Percentiles rank a stretch among this genome's conserved stretches.
Conservation (phyloP, 1,140 invertebrate species). For the Elymnias hypermnestra region DNA sequence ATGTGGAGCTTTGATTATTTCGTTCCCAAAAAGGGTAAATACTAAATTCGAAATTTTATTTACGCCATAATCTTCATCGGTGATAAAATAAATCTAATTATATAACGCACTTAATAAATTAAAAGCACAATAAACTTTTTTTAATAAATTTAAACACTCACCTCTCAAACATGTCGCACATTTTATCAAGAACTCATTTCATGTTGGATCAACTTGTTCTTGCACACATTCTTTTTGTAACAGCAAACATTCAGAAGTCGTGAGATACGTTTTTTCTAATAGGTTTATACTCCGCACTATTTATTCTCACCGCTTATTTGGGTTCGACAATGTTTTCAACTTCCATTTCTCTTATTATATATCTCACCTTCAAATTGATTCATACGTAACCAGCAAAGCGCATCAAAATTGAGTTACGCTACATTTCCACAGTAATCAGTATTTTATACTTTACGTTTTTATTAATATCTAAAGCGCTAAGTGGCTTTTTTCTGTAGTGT, state of each 20-base stretch:
- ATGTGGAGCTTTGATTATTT: background rate
- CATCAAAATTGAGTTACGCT: conserved; percentile 7
- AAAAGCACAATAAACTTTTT: background rate
- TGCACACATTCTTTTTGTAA: conserved; percentile 31
- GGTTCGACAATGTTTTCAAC: conserved; percentile 19
- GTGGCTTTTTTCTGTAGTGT: too few species aligned
- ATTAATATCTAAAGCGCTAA: conserved; percentile 42
- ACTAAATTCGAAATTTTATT: background rate
- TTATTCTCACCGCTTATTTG: conserved; percentile 5
- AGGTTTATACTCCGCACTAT: conserved; percentile 36
- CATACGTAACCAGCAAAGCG: conserved; percentile 22
- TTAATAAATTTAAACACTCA: background rate
- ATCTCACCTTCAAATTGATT: conserved; percentile 2
- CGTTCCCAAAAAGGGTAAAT: background rate
- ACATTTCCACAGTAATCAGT: too few species aligned
- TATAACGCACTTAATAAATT: background rate
- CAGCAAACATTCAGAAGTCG: conserved; percentile 46
- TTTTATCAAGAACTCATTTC: conserved; percentile 16
- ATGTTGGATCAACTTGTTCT: conserved; percentile 11
- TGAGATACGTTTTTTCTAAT: conserved; percentile 50
- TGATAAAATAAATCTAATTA: background rate
- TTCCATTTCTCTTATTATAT: conserved; percentile 26
- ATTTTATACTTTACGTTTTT: conserved; percentile 24
- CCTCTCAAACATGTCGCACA: background rate
- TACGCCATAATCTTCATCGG: background rate